These are phyloP conservation scores for Saturnia pavonia DNA, from an alignment of 2,888 invertebrate species.

Conservation along the genomic window DNA sequence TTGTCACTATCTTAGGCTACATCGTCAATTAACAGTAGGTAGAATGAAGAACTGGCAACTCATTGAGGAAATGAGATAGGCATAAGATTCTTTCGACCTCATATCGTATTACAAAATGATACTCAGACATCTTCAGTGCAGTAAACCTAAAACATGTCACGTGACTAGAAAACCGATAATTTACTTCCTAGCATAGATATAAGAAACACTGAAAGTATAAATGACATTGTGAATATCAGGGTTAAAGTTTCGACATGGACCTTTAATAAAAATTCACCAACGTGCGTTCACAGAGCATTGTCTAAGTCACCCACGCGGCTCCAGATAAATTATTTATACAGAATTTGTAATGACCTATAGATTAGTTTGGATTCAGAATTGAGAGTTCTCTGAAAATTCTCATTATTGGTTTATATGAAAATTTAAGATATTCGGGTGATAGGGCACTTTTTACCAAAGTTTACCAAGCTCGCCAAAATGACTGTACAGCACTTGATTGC, in stretches of 20 bases:
- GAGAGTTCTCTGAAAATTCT: slow-evolving; percentile 18
- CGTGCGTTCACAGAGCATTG: slow-evolving; percentile 61
- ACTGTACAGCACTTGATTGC: too few species aligned
- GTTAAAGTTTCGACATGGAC: slow-evolving; percentile 22
- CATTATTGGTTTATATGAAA: background rate
- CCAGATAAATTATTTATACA: slow-evolving; percentile 80
- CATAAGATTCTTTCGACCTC: too few species aligned
- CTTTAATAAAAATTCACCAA: slow-evolving; percentile 64
- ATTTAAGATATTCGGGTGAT: too few species aligned
- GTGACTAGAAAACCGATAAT: background rate
- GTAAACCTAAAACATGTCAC: background rate
- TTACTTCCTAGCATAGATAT: background rate
- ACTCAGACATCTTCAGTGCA: background rate
- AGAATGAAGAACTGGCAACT: too few species aligned
- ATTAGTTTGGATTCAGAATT: slow-evolving; percentile 38
- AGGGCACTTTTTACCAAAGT: too few species aligned
- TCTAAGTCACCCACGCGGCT: slow-evolving; percentile 70
- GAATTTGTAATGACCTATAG: slow-evolving; percentile 74
- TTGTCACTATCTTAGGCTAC: too few species aligned
- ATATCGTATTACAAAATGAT: background rate
- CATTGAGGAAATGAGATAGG: too few species aligned
- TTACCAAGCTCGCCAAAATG: too few species aligned
- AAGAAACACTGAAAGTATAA: background rate
- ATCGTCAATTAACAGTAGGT: too few species aligned
- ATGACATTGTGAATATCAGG: slow-evolving; percentile 12